These are phyloP conservation scores for Drosophila quinaria DNA, from an alignment of 2,888 invertebrate genomes.

Conservation along the genomic window DNA sequence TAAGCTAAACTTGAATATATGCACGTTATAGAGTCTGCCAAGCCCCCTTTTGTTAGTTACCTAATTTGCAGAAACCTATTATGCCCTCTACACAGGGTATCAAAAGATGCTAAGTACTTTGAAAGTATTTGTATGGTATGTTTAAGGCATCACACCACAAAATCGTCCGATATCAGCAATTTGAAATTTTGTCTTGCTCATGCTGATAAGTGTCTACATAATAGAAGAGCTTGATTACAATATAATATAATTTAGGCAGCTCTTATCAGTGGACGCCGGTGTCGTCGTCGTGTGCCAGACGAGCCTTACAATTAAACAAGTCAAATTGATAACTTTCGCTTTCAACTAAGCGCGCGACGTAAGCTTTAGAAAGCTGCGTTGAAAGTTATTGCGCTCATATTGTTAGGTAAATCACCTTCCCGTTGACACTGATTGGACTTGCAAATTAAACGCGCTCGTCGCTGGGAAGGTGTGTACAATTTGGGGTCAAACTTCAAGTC, in stretches of 20 bases:
- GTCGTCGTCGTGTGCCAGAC: conserved; percentile 33
- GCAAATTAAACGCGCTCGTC: conserved; percentile 57
- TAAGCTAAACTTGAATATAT: too few relatives aligned
- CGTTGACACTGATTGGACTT: conserved; percentile 61
- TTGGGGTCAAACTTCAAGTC: conserved; percentile 67
- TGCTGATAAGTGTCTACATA: conserved; percentile 58
- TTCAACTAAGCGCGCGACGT: conserved; percentile 33
- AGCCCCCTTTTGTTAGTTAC: neutral
- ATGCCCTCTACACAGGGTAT: neutral
- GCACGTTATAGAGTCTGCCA: neutral
- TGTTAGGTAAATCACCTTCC: conserved; percentile 37
- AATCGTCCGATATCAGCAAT: conserved; percentile 55
- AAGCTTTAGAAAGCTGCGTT: conserved; percentile 44
- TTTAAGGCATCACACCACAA: conserved; percentile 41
- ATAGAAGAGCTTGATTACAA: conserved; percentile 35
- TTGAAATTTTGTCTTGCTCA: conserved; percentile 23
- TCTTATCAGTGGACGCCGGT: conserved; percentile 51
- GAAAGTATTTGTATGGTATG: conserved; percentile 2
- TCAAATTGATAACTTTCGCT: conserved; percentile 64
- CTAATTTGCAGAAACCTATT: neutral
- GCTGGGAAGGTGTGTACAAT: conserved; percentile 14
- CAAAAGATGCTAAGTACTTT: neutral
- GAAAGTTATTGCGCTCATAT: conserved; percentile 5
- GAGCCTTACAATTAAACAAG: conserved; percentile 36
- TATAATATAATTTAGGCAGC: conserved; percentile 21